These are phyloP conservation scores for Drosophila prosaltans DNA, from an alignment of 1,140 invertebrate genomes.

Conservation along the genomic window DNA sequence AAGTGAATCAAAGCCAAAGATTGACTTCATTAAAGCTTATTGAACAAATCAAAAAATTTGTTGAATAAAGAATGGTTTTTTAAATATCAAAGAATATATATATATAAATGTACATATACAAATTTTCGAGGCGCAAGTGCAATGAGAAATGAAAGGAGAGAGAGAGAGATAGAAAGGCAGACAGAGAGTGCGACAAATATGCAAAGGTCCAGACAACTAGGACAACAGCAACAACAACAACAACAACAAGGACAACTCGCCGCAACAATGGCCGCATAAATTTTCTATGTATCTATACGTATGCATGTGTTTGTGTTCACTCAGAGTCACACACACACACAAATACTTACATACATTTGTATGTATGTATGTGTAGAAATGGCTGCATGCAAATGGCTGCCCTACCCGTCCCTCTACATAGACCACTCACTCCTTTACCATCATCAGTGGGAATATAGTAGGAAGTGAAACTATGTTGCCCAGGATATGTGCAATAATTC, in stretches of 20 bases:
- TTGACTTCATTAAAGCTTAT: slow-evolving; percentile 64
- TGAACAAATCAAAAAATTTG: slow-evolving; percentile 38
- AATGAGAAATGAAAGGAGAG: slow-evolving; percentile 28
- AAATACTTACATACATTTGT: neutral
- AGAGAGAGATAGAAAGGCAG: slow-evolving; percentile 36
- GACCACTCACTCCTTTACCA: slow-evolving; percentile 38
- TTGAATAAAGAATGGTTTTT: slow-evolving; percentile 41
- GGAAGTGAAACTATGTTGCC: slow-evolving; percentile 82
- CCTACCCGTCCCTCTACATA: neutral
- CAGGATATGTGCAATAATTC: slow-evolving; percentile 80
- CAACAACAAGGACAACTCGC: slow-evolving; percentile 69
- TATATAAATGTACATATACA: neutral
- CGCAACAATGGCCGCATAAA: slow-evolving; percentile 80
- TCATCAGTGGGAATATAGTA: slow-evolving; percentile 38
- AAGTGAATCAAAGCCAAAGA: slow-evolving; percentile 32
- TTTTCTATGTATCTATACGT: slow-evolving; percentile 66
- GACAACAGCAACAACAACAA: slow-evolving; percentile 63
- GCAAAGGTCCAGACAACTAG: slow-evolving; percentile 74
- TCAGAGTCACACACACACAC: neutral
- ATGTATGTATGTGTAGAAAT: slow-evolving; percentile 44
- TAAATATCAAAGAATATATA: slow-evolving; percentile 39
- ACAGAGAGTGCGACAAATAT: slow-evolving; percentile 76
- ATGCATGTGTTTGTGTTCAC: slow-evolving; percentile 17
- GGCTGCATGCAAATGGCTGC: slow-evolving; percentile 42
- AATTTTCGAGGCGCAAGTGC: slow-evolving; percentile 50